These are phyloP conservation scores for Xiphophorus birchmanni DNA, from an alignment of 2,797 vertebrate species.

Conservation along the genomic window DNA sequence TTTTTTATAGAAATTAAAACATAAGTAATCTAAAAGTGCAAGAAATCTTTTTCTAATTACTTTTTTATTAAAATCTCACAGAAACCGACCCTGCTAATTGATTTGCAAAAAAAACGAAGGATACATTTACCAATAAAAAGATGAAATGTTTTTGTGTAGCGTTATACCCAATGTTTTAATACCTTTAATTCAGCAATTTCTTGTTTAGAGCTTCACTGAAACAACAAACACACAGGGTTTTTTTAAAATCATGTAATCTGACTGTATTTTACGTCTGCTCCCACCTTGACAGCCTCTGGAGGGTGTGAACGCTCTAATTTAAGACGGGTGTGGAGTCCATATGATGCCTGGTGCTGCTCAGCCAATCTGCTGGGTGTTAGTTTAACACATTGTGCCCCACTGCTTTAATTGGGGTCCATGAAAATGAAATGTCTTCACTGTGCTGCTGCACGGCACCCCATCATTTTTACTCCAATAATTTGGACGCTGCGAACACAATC, in stretches of 20 bases:
- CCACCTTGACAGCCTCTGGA: slow-evolving; percentile 25
- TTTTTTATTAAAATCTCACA: neutral
- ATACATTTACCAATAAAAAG: neutral
- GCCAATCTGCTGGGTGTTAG: slow-evolving; percentile 36
- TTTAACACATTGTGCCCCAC: slow-evolving; percentile 29
- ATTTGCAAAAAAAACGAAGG: neutral
- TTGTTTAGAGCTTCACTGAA: neutral
- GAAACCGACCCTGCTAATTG: neutral
- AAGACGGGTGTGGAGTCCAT: slow-evolving; percentile 18
- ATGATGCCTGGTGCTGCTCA: slow-evolving; percentile 24
- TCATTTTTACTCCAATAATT: slow-evolving; percentile 35
- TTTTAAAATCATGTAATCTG: slow-evolving; percentile 11
- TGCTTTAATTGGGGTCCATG: slow-evolving; percentile 39
- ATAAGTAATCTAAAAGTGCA: neutral
- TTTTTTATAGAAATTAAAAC: neutral
- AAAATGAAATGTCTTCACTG: slow-evolving; percentile 39
- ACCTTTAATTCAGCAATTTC: neutral
- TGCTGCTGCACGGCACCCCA: slow-evolving; percentile 30
- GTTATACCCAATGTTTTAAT: neutral
- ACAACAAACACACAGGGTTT: neutral
- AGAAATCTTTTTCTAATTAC: neutral
- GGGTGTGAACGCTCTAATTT: slow-evolving; percentile 45
- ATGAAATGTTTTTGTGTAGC: neutral
- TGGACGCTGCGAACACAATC: slow-evolving; percentile 27
- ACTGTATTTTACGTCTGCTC: slow-evolving; percentile 12